These are phyloP conservation scores for Rafetus swinhoei DNA, from an alignment of 2,113 vertebrate genomes.

Conservation along the genomic window DNA sequence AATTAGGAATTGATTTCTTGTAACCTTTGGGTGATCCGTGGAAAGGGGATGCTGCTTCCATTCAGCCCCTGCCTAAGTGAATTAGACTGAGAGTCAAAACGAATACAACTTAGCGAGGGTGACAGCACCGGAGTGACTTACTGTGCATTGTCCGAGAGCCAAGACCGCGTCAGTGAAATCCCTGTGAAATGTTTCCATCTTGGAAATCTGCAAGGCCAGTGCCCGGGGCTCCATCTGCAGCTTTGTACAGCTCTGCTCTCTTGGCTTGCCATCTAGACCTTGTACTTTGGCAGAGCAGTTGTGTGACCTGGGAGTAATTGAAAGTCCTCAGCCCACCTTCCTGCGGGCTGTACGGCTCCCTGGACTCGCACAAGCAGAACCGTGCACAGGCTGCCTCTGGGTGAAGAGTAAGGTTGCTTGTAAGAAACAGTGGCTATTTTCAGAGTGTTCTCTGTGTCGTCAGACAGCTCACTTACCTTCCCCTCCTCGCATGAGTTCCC, in stretches of 20 bases:
- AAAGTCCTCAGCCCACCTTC: neutral
- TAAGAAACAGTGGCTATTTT: neutral
- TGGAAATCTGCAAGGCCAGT: accelerated
- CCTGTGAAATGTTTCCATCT: neutral
- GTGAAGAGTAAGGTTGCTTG: neutral
- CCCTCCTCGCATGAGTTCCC: neutral
- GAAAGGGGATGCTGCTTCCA: neutral
- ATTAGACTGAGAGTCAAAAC: neutral
- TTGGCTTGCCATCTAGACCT: neutral
- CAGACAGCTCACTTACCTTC: neutral
- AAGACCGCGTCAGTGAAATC: neutral
- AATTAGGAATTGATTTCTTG: neutral
- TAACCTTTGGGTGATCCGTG: neutral
- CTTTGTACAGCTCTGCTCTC: neutral
- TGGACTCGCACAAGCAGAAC: neutral
- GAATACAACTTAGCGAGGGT: neutral
- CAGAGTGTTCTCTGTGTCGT: neutral
- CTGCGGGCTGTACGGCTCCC: neutral
- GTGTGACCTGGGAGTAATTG: accelerated
- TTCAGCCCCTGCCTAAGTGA: neutral
- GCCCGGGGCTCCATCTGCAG: accelerated
- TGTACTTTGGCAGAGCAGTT: neutral
- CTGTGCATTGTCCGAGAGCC: neutral
- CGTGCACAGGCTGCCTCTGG: neutral
- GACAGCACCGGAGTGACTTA: neutral